phyloP scores from a whole-genome alignment of 2,797 vertebrate species.

The Distichodus sexfasciatus region DNA sequence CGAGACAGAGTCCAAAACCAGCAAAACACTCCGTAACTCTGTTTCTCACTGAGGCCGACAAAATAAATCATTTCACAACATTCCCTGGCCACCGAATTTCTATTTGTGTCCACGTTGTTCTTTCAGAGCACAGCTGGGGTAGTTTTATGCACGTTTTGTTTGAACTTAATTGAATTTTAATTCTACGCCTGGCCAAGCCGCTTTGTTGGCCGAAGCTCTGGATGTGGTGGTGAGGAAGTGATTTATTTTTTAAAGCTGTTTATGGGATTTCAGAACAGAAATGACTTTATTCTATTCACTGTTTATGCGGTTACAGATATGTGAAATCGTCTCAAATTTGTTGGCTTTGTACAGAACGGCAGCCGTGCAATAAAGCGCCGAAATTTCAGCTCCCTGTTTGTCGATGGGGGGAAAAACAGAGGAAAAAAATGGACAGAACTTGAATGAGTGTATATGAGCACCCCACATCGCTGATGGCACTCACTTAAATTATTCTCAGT shows the following conservation, averaged over 20 bases:
- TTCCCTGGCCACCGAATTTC: slow-evolving; percentile 54
- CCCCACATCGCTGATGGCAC: no score
- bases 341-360: no score
- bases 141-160: slow-evolving; percentile 8
- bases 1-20: slow-evolving; percentile 59
- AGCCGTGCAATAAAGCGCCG: no score
- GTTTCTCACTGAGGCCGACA: slow-evolving; percentile 14
- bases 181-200: slow-evolving; percentile 22
- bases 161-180: slow-evolving; percentile 35
- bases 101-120: slow-evolving; percentile 45
- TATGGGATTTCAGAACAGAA: background rate
- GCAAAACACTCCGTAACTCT: slow-evolving; percentile 59
- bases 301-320: no score
- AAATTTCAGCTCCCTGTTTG: no score
- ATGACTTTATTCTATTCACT: no score
- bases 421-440: no score
- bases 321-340: no score
- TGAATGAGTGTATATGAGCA: no score
- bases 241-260: background rate
- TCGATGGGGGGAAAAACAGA: no score
- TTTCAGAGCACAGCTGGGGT: background rate
- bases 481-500: no score
- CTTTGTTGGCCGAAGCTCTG: slow-evolving; percentile 14
- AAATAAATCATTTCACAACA: slow-evolving; percentile 40
- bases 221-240: slow-evolving; percentile 16